phyloP scores from a whole-genome alignment of 2,888 invertebrate species.

The Hemaris fuciformis region DNA sequence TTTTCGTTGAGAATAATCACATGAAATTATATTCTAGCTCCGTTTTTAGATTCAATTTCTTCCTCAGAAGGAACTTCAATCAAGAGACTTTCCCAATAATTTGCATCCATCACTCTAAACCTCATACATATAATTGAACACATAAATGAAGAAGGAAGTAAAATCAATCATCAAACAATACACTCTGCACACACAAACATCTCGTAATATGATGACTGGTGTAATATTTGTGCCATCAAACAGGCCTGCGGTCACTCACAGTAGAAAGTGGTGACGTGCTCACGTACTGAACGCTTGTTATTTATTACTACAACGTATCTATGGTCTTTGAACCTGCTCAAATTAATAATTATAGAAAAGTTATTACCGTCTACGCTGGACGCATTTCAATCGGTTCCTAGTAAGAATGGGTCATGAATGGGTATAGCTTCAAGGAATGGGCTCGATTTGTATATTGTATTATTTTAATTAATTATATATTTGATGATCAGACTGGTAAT shows the following conservation, averaged over 20 bases:
- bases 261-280: constrained; percentile 9
- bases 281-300: constrained; percentile 8
- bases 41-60: too few relatives aligned
- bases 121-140: background rate
- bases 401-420: background rate
- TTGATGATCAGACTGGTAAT: background rate
- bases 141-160: background rate
- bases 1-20: too few relatives aligned
- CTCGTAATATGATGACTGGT: background rate
- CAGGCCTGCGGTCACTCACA: background rate
- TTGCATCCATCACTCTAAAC: background rate
- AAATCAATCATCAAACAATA: constrained; percentile 3
- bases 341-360: constrained; percentile 11
- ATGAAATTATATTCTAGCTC: too few relatives aligned
- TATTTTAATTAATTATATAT: background rate
- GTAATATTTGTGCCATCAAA: background rate
- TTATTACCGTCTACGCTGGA: background rate
- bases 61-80: background rate
- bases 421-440: background rate
- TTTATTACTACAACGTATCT: constrained; percentile 8
- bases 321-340: constrained; percentile 12
- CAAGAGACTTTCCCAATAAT: background rate
- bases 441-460: background rate
- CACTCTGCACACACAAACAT: background rate
- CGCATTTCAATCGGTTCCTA: background rate